These are phyloP conservation scores for Drosophila cardini DNA, from an alignment of 1,140 invertebrate species.

Conservation along the genomic window DNA sequence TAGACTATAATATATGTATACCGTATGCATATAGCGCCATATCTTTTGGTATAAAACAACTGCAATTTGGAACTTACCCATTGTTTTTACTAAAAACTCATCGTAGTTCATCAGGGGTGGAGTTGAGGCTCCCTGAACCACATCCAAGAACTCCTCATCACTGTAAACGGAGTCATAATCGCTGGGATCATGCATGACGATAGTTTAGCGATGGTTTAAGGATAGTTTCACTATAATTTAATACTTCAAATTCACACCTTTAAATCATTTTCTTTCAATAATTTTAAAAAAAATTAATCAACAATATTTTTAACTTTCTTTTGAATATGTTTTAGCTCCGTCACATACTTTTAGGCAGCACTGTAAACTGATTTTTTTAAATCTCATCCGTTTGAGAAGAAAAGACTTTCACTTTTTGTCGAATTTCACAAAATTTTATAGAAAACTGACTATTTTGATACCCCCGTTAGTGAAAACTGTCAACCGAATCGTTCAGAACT, in stretches of 20 bases:
- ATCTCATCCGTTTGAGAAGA: too few relatives aligned
- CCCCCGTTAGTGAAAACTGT: slow-evolving; percentile 22
- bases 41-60: slow-evolving; percentile 6
- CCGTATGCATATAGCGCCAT: slow-evolving; percentile 6
- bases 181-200: slow-evolving; percentile 64
- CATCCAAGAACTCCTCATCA: slow-evolving; percentile 58
- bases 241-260: background rate
- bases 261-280: background rate
- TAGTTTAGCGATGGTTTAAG: background rate
- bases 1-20: background rate
- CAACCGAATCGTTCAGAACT: slow-evolving; percentile 58
- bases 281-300: background rate
- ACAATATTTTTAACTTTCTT: background rate
- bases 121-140: slow-evolving; percentile 55
- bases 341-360: slow-evolving; percentile 65
- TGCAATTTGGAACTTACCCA: slow-evolving; percentile 55
- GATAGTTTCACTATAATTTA: background rate
- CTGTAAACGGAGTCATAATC: slow-evolving; percentile 73
- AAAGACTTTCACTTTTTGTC: background rate
- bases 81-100: slow-evolving; percentile 67
- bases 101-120: slow-evolving; percentile 71
- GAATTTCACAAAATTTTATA: background rate
- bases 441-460: background rate
- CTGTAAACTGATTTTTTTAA: background rate
- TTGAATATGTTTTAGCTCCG: background rate